phyloP scores from a whole-genome alignment of 2,797 vertebrate species.

The Bovichtus variegatus region DNA sequence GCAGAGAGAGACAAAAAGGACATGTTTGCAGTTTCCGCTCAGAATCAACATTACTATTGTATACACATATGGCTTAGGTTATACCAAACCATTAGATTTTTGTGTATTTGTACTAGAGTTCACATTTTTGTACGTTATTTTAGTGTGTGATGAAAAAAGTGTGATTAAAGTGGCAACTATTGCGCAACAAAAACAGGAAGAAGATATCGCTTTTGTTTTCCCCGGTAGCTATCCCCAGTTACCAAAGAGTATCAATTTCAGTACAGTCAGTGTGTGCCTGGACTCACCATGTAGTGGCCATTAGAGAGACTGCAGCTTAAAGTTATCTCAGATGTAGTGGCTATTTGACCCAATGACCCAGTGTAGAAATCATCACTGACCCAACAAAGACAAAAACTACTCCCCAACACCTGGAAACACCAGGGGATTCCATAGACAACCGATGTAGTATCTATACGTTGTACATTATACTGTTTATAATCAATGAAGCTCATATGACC shows the following conservation, averaged over 20 bases:
- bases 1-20: constrained; percentile 3
- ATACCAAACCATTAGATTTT: not conserved
- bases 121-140: not conserved
- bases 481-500: not conserved
- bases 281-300: not conserved
- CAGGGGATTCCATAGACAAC: no score
- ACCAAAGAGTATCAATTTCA: not conserved
- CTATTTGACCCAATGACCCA: not conserved
- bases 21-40: not conserved
- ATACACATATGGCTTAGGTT: not conserved
- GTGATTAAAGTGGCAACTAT: no score
- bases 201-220: no score
- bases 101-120: not conserved
- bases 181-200: no score
- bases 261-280: not conserved
- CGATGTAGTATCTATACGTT: not conserved
- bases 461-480: not conserved
- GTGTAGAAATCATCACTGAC: no score
- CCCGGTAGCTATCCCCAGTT: no score
- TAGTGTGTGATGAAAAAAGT: not conserved
- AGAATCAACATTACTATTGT: not conserved
- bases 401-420: no score
- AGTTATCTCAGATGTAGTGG: not conserved
- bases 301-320: not conserved
- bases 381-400: no score